Evolutionary conservation across 2,113 vertebrate species (phyloP).

Genomic region (Dendrocopos noguchii): DNA sequence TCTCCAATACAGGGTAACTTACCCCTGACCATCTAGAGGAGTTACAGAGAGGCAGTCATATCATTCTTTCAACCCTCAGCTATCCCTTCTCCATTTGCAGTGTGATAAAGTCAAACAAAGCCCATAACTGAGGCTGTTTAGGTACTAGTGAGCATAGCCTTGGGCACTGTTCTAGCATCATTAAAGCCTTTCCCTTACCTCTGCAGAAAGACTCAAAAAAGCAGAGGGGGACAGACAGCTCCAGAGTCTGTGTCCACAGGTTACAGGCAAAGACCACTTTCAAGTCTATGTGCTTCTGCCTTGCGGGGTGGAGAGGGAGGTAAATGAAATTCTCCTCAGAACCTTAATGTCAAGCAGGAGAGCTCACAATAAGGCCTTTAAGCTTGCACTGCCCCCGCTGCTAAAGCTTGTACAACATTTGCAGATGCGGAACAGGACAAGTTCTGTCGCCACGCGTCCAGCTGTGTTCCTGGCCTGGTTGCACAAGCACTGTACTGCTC

Average conservation of each 20-base stretch:
- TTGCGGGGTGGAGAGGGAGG: not conserved
- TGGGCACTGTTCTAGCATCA: not conserved
- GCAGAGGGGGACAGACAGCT: not conserved
- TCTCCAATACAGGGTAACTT: not conserved
- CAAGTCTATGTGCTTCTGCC: not conserved
- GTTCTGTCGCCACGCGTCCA: not conserved
- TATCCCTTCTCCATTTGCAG: not conserved
- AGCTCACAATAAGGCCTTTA: not conserved
- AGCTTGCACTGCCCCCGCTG: not conserved
- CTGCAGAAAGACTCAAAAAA: not conserved
- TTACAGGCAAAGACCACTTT: not conserved
- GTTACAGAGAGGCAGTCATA: not conserved
- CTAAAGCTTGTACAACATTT: not conserved
- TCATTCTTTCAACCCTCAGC: not conserved
- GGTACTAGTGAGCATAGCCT: too few relatives aligned
- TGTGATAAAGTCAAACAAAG: not conserved
- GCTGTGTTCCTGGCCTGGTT: not conserved
- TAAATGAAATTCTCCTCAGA: not conserved
- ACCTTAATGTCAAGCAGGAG: not conserved
- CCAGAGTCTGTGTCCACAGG: accelerated
- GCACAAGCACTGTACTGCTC: not conserved
- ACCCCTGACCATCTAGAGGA: not conserved
- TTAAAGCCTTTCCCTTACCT: not conserved
- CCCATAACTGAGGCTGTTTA: not conserved
- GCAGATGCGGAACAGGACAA: not conserved